Evolutionary conservation across 37 sponge, comb jelly and placozoan genomes (phyloP), one percentile per base, ranked within the genome.

Genomic region (Ianthella basta): DNA sequence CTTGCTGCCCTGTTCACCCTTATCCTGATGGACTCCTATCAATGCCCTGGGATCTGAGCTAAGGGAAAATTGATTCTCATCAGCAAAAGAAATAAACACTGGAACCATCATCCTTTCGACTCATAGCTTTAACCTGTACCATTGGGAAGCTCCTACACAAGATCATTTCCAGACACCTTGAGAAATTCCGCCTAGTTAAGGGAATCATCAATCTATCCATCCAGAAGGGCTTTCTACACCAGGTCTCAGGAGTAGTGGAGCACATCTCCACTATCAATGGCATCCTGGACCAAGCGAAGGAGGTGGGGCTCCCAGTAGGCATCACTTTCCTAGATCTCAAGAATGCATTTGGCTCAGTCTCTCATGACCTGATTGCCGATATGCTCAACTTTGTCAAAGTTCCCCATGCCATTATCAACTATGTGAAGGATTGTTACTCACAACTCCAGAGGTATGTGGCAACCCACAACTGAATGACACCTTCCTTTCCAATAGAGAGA

Each of bases 291-390:
- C 54, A 55, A 21, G 77, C 77, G 2, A 55, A 27, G 23, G 61
- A 33, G 15, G 36, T 38, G 14, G 5, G 8, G 18, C 55, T 67
- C 24, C 70, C 85, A 24, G 44, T 84, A 0, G 6, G 30, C 60
- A 69, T 84, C 33, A 56, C 77, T 24, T 74, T 84, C 20, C 6
- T 84, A 25, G 77, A 84, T 24, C 80, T 79, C 1, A 57, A 81
- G 41, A 81, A 72, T 72, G 85, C 85, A 18, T 84, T 83, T 83
- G 72, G 84, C 27, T 83, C 84, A 3, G 55, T 83, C 32, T 38
- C 53, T 25, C 84, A 83, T 40, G 6, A 36, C 24, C 36, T 38
- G 6, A 65, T 83, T 3, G 1, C 30, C 1, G 55, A 44, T 83
- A 68, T 83, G 40, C 72, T 83, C 20, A 15, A 39, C 18, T 14